phyloP scores from a whole-genome alignment of 2,888 invertebrate species.

The Ephialtes manifestator region DNA sequence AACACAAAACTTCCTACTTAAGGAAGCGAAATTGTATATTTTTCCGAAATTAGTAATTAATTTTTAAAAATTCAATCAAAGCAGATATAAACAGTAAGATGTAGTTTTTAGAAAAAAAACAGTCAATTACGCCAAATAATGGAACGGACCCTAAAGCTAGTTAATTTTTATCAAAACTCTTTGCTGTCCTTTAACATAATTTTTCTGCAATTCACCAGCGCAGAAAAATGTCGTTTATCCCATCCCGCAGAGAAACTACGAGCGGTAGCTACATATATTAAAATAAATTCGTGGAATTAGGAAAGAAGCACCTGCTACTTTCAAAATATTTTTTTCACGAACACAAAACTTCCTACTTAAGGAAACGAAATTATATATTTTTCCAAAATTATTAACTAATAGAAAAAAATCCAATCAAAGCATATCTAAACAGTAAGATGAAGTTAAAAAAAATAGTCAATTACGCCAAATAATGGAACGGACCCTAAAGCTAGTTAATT shows the following conservation, averaged over 20 bases:
- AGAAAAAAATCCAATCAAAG: too few species aligned
- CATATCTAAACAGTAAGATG: too few species aligned
- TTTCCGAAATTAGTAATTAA: background rate
- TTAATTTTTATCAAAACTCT: background rate
- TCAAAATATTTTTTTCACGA: too few species aligned
- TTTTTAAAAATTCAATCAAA: background rate
- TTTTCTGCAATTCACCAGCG: background rate
- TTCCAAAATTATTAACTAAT: too few species aligned
- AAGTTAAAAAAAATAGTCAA: too few species aligned
- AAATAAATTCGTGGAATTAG: slow-evolving; percentile 20
- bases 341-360: too few species aligned
- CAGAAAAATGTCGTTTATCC: slow-evolving; percentile 24
- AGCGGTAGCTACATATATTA: background rate
- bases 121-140: background rate
- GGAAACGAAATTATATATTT: too few species aligned
- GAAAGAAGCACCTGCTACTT: too few species aligned
- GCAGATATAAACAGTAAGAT: background rate
- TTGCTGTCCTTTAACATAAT: background rate
- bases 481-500: background rate
- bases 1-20: too few species aligned
- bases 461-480: background rate
- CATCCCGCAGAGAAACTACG: background rate
- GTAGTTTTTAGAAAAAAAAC: background rate
- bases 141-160: background rate
- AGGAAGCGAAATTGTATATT: background rate